A percentile compares a stretch with the other conserved stretches of the same genome.
phyloP scores from a whole-genome alignment of 2,797 vertebrate species.

The Pitangus sulphuratus region DNA sequence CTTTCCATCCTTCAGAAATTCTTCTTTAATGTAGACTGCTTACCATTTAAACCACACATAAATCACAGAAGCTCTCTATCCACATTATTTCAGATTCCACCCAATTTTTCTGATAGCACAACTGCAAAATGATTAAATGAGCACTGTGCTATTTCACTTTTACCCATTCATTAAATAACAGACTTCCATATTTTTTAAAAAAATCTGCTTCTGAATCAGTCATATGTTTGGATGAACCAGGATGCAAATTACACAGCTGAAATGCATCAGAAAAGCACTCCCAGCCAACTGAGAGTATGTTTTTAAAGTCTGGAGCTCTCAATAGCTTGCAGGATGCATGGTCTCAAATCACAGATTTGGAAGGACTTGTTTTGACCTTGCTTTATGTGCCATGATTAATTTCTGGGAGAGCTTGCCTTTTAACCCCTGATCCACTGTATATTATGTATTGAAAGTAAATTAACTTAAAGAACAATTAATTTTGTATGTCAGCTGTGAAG shows the following conservation, averaged over 20 bases:
- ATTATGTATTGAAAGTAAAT: constrained; percentile 16
- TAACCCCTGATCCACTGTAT: background rate
- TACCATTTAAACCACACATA: background rate
- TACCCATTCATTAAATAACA: background rate
- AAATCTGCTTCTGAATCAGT: background rate
- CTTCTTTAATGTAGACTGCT: background rate
- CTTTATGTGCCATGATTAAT: constrained; percentile 29
- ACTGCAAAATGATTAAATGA: background rate
- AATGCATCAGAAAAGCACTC: constrained; percentile 14
- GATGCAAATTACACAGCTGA: constrained; percentile 30
- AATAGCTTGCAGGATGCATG: background rate
- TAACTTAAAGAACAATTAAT: constrained; percentile 45
- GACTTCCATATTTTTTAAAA: background rate
- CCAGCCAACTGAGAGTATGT: background rate
- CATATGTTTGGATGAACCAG: background rate
- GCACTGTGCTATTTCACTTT: background rate
- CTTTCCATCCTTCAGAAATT: background rate
- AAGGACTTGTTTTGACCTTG: constrained; percentile 52
- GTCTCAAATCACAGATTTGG: constrained; percentile 34
- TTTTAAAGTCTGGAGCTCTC: constrained; percentile 10
- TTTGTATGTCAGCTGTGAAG: background rate
- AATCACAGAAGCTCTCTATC: background rate
- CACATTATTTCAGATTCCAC: background rate
- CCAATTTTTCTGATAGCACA: background rate
- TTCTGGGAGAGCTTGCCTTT: constrained; percentile 23